Evolutionary conservation across 1,140 invertebrate species (phyloP), one percentile per base, ranked within the genome.

Genomic region (Sogatella furcifera): DNA sequence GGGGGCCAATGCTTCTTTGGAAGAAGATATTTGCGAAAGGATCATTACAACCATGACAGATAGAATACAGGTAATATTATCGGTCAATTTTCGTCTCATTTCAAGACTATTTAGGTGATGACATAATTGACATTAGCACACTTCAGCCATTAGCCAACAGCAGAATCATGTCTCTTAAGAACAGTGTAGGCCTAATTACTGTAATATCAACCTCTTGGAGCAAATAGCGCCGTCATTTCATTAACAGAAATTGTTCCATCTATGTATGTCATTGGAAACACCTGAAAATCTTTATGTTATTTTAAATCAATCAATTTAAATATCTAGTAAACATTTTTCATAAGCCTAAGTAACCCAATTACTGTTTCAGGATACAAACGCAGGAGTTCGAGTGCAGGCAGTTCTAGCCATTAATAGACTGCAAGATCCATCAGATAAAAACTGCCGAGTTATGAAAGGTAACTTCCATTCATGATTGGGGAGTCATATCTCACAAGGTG

Each of bases 291-390:
- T n/a, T n/a, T n/a, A n/a, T n/a, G n/a, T n/a, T n/a, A n/a, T n/a
- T n/a, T n/a, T n/a, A n/a, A n/a, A n/a, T n/a, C n/a, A n/a, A n/a
- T n/a, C n/a, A n/a, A n/a, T n/a, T n/a, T n/a, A n/a, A n/a, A n/a
- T n/a, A n/a, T n/a, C n/a, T n/a, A n/a, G n/a, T n/a, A n/a, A n/a
- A n/a, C n/a, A n/a, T n/a, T n/a, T n/a, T n/a, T n/a, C n/a, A n/a
- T 28, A 4, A 28, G 24, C 6, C 2, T 28, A 28, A 28, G 2
- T 28, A 28, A 28, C 6, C 24, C 9, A 4, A 46, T 55, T 5
- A 17, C 6, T 55, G 15, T 59, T 59, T 14, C 15, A 61, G 59
- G 59, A 61, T 55, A 61, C 44, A 56, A 13, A 42, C 24, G 52
- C 59, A 15, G 38, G 17, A 8, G 53, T 61, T 31, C 14, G 59